Evolutionary conservation across 2,888 invertebrate genomes (phyloP), one percentile per base, ranked within the genome.

Genomic region (Cinara cedri): DNA sequence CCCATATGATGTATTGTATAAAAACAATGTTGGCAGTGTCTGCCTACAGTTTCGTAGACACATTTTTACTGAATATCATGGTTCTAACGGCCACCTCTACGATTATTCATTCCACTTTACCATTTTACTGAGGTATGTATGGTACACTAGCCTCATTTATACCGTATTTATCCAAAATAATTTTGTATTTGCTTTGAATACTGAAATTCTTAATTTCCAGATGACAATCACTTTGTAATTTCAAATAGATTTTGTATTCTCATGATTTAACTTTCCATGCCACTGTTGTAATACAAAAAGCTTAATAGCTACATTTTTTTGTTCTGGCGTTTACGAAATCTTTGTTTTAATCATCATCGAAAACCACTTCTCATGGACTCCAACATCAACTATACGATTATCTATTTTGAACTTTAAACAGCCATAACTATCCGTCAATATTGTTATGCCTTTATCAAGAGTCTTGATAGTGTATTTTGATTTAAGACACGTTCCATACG

Each of bases 111-210:
- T 80, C 62, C 11, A 55, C 80, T 19, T 49, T 26, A 10, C 26
- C 34, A 62, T 72, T 72, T 46, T 71, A 63, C 26, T 72, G n/a
- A n/a, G n/a, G 54, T 46, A 34, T 72, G n/a, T 63, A 80, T 21
- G 63, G 60, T 62, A 19, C 51, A 21, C 60, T 63, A 1, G 42
- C 49, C 16, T 80, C 19, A 62, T 60, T 60, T 60, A 60, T 60
- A 9, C 34, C 60, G 10, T 34, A 60, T 60, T 60, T 60, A 26
- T 76, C 54, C 34, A 65, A 66, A 14, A 42, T 24, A 19, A n/a
- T 16, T 24, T 42, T 60, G 14, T 34, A 14, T 60, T 60, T 34
- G 34, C 26, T 60, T n/a, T n/a, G n/a, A n/a, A n/a, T n/a, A n/a
- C n/a, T n/a, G n/a, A n/a, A n/a, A 60, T 60, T 34, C 34, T 60